Conservation (phyloP, 2,113 vertebrate genomes). For the Xerus inauris region DNA sequence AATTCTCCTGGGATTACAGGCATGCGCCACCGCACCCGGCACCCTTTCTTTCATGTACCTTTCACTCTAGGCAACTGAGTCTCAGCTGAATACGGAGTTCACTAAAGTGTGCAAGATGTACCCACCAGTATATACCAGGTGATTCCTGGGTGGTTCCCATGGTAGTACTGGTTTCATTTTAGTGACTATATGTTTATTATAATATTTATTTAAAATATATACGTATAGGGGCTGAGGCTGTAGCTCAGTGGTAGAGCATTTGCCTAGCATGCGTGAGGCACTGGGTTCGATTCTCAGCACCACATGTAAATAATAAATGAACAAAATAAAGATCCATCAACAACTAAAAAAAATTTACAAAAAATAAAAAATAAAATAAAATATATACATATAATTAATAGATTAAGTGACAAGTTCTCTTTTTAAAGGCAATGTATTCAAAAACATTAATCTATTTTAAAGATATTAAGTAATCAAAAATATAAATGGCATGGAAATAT, state of each 20-base stretch:
- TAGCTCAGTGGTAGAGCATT: too few species aligned
- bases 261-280: too few species aligned
- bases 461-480: constrained; percentile 31
- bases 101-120: accelerated
- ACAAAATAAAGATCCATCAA: too few species aligned
- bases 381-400: neutral
- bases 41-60: accelerated
- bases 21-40: too few species aligned
- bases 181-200: neutral
- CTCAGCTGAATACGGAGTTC: neutral
- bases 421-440: constrained; percentile 7
- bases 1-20: too few species aligned
- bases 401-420: neutral
- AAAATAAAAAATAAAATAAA: too few species aligned
- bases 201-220: neutral
- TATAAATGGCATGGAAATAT: neutral
- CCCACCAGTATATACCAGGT: neutral
- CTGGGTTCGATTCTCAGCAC: too few species aligned
- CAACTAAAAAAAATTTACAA: too few species aligned
- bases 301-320: too few species aligned
- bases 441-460: neutral
- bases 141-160: neutral
- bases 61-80: accelerated
- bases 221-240: too few species aligned
- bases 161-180: neutral